Percentiles rank a stretch among this genome's conserved stretches.
These are phyloP conservation scores for Danaus chrysippus DNA, from an alignment of 2,888 invertebrate genomes.

Conservation along the genomic window DNA sequence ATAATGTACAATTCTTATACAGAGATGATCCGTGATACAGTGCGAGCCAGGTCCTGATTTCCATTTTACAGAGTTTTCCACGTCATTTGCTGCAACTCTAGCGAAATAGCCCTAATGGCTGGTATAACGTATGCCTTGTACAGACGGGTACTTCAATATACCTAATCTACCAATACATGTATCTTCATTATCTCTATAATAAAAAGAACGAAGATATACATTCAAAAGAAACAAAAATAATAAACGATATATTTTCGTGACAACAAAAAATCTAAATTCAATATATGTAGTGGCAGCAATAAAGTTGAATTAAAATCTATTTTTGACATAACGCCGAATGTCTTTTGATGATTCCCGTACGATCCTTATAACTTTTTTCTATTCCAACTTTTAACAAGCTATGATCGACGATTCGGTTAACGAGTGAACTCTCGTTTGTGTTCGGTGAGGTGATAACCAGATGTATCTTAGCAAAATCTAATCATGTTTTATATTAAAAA, in stretches of 20 bases:
- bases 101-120: background rate
- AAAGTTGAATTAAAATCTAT: constrained; percentile 12
- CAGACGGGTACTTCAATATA: background rate
- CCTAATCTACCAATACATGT: background rate
- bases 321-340: constrained; percentile 4
- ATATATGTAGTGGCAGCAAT: background rate
- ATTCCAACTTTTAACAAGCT: constrained; percentile 56
- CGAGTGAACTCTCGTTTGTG: constrained; percentile 24
- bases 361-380: constrained; percentile 54
- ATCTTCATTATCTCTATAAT: background rate
- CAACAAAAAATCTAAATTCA: too few species aligned
- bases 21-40: background rate
- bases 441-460: constrained; percentile 10
- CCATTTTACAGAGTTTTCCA: background rate
- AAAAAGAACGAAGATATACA: background rate
- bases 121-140: background rate
- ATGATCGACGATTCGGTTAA: constrained; percentile 43
- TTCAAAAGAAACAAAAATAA: too few species aligned
- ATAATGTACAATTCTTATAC: background rate
- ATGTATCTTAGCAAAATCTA: background rate
- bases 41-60: background rate
- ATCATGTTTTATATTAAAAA: too few species aligned
- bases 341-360: constrained; percentile 38
- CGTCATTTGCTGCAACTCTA: background rate
- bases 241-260: too few species aligned